Evolutionary conservation across 2,888 invertebrate genomes (phyloP).

Genomic region (Malacosoma neustria): DNA sequence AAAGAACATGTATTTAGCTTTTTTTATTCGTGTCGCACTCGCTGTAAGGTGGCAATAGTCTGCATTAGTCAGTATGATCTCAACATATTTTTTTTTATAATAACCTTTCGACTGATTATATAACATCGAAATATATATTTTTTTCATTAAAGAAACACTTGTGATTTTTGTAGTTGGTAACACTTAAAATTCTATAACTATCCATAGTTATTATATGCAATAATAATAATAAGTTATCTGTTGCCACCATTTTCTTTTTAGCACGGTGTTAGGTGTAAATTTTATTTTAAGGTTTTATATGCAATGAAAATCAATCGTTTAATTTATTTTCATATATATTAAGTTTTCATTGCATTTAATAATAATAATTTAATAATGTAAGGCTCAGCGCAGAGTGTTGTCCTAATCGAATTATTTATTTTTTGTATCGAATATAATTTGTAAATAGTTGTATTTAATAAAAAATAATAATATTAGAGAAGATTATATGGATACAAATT

Average conservation of each 20-base stretch:
- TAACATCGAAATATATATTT: neutral
- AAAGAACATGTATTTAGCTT: too few species aligned
- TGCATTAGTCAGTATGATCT: constrained; percentile 40
- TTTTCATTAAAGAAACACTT: neutral
- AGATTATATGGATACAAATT: constrained; percentile 2
- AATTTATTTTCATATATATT: constrained; percentile 3
- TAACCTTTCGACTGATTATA: neutral
- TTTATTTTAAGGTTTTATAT: constrained; percentile 10
- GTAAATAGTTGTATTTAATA: constrained; percentile 42
- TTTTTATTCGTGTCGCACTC: constrained; percentile 14
- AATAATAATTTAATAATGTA: too few species aligned
- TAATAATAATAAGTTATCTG: constrained; percentile 11
- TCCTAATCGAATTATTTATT: constrained; percentile 47
- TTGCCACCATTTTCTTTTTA: constrained; percentile 44
- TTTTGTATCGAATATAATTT: constrained; percentile 55
- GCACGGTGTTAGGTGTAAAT: constrained; percentile 51
- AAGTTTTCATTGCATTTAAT: constrained; percentile 9
- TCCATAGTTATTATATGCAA: too few species aligned
- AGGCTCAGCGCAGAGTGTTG: constrained; percentile 55
- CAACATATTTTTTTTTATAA: constrained; percentile 12
- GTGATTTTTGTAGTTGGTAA: neutral
- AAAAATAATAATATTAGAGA: constrained; percentile 1
- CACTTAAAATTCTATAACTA: neutral
- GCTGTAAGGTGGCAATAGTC: constrained; percentile 46
- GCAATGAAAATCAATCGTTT: constrained; percentile 3